Percentiles rank a stretch among this genome's conserved stretches.
Conservation (phyloP, 2,888 invertebrate genomes). For the Nebria salina region DNA sequence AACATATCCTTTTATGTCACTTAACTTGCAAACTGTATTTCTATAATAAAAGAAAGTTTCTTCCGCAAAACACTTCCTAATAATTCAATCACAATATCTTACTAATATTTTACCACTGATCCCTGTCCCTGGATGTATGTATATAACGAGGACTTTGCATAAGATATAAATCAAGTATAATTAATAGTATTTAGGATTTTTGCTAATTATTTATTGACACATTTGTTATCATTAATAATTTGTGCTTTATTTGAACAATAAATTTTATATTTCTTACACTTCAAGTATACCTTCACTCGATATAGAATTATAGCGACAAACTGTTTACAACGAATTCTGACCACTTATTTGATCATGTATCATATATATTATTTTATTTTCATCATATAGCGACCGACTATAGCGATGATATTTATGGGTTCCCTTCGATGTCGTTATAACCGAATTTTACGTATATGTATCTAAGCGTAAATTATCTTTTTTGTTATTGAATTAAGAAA, state of each 20-base stretch:
- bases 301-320: not conserved
- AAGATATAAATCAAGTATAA: not conserved
- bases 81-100: not conserved
- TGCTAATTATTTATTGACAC: not conserved
- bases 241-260: not conserved
- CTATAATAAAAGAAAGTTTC: not conserved
- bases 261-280: not conserved
- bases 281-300: not conserved
- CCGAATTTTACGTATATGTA: too few relatives aligned
- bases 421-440: too few relatives aligned
- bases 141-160: not conserved
- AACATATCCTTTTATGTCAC: constrained; percentile 17
- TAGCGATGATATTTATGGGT: too few relatives aligned
- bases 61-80: not conserved
- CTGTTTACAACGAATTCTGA: too few relatives aligned
- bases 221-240: not conserved
- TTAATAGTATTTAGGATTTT: not conserved
- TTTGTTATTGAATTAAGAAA: too few relatives aligned
- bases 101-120: not conserved
- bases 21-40: constrained; percentile 4
- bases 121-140: not conserved
- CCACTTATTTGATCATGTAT: too few relatives aligned
- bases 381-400: too few relatives aligned
- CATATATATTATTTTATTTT: too few relatives aligned
- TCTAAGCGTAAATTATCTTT: too few relatives aligned